Evolutionary conservation across 2,797 vertebrate genomes (phyloP).

Genomic region (Staurois parvus): DNA sequence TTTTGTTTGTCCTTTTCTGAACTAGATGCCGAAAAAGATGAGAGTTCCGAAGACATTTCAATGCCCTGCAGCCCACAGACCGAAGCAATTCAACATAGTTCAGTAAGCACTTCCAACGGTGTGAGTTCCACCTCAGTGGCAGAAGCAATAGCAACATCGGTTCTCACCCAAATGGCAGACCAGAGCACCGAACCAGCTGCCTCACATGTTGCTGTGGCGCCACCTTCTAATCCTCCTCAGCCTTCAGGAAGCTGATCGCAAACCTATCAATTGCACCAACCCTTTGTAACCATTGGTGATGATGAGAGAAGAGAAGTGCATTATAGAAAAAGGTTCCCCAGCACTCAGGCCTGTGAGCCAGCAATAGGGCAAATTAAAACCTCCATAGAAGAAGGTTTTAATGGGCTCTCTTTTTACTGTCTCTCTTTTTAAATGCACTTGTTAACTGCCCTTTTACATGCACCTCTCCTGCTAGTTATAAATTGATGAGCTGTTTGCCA

Average conservation of each 20-base stretch:
- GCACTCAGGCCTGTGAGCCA: neutral
- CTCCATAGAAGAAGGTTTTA: neutral
- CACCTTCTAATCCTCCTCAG: slow-evolving; percentile 77
- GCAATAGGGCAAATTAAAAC: neutral
- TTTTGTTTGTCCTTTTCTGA: neutral
- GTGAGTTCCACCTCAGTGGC: slow-evolving; percentile 88
- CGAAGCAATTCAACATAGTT: slow-evolving; percentile 98
- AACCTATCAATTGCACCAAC: slow-evolving; percentile 67
- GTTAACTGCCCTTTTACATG: neutral
- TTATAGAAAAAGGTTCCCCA: neutral
- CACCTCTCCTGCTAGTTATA: neutral
- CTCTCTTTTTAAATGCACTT: neutral
- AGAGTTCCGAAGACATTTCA: slow-evolving; percentile 94
- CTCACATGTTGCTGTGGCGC: slow-evolving; percentile 76
- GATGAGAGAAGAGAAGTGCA: slow-evolving; percentile 76
- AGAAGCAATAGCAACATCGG: slow-evolving; percentile 79
- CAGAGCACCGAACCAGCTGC: slow-evolving; percentile 90
- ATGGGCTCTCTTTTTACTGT: neutral
- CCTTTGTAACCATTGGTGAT: slow-evolving; percentile 78
- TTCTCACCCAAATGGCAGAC: slow-evolving; percentile 83
- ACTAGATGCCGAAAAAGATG: slow-evolving; percentile 90
- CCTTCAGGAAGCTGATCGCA: slow-evolving; percentile 93
- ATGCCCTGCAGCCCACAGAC: slow-evolving; percentile 92
- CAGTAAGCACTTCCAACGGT: slow-evolving; percentile 98
- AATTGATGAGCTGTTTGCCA: neutral